phyloP scores from a whole-genome alignment of 2,888 invertebrate genomes.

The Limnephilus auricula region DNA sequence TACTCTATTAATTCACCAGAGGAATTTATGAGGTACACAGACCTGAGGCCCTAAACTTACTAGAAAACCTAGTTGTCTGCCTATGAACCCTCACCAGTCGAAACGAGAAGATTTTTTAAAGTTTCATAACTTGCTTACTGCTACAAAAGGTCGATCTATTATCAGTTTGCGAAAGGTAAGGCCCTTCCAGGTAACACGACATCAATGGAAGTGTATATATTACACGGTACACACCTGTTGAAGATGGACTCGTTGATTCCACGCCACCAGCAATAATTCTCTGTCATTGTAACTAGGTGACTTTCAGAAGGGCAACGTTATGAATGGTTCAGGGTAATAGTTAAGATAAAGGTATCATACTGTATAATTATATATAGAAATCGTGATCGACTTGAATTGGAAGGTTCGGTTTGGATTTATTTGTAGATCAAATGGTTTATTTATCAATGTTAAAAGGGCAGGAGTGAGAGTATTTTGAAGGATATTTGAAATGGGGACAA shows the following conservation, averaged over 20 bases:
- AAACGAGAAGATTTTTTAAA: too few species aligned
- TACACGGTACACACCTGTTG: not conserved
- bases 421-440: not conserved
- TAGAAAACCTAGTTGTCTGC: too few species aligned
- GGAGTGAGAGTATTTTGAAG: not conserved
- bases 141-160: too few species aligned
- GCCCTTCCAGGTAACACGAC: not conserved
- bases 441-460: not conserved
- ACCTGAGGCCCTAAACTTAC: too few species aligned
- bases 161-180: not conserved
- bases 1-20: too few species aligned
- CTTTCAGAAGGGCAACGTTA: constrained; percentile 23
- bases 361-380: not conserved
- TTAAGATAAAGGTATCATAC: not conserved
- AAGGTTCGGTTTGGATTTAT: not conserved
- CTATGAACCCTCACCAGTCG: too few species aligned
- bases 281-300: constrained; percentile 20
- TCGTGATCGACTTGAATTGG: constrained; percentile 20
- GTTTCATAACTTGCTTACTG: too few species aligned
- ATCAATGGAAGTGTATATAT: not conserved
- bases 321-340: not conserved
- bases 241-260: not conserved
- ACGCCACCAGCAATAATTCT: not conserved
- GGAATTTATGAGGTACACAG: too few species aligned
- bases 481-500: not conserved